A percentile compares a stretch with the other conserved stretches of the same genome.
Evolutionary conservation across 2,797 vertebrate genomes (phyloP).

Genomic region (Sciurus carolinensis): DNA sequence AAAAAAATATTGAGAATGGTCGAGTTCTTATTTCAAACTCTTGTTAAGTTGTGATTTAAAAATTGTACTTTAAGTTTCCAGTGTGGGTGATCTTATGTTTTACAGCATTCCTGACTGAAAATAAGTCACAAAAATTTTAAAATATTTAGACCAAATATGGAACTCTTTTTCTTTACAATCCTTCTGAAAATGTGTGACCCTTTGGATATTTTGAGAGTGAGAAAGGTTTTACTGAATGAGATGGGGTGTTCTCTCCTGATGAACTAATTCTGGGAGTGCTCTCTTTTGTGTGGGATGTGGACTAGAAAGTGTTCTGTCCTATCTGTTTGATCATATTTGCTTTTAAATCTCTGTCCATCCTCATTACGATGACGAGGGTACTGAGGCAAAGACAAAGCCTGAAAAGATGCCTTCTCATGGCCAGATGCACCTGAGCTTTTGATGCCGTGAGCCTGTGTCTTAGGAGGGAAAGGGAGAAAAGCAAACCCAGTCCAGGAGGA

Average conservation of each 20-base stretch:
- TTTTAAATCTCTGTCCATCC: not conserved
- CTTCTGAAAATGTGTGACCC: not conserved
- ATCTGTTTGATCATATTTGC: constrained; percentile 24
- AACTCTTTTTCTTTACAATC: not conserved
- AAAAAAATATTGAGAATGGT: constrained; percentile 14
- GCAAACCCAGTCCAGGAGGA: not conserved
- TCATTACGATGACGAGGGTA: constrained; percentile 53
- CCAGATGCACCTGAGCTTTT: constrained; percentile 53
- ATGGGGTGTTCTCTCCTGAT: not conserved
- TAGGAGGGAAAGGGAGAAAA: constrained; percentile 50
- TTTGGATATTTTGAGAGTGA: not conserved
- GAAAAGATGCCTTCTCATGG: constrained; percentile 27
- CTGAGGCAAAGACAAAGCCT: constrained; percentile 18
- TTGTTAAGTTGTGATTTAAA: not conserved
- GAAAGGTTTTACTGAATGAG: not conserved
- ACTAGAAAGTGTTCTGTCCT: not conserved
- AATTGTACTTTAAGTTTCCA: not conserved
- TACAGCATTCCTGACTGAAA: not conserved
- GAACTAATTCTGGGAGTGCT: not conserved
- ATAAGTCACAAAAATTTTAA: not conserved
- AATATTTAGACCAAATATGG: not conserved
- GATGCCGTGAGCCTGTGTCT: constrained; percentile 24
- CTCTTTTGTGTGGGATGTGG: not conserved
- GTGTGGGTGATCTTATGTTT: not conserved
- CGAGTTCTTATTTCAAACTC: not conserved